These are phyloP conservation scores for Picathartes gymnocephalus DNA, from an alignment of 2,113 vertebrate genomes.

Conservation along the genomic window DNA sequence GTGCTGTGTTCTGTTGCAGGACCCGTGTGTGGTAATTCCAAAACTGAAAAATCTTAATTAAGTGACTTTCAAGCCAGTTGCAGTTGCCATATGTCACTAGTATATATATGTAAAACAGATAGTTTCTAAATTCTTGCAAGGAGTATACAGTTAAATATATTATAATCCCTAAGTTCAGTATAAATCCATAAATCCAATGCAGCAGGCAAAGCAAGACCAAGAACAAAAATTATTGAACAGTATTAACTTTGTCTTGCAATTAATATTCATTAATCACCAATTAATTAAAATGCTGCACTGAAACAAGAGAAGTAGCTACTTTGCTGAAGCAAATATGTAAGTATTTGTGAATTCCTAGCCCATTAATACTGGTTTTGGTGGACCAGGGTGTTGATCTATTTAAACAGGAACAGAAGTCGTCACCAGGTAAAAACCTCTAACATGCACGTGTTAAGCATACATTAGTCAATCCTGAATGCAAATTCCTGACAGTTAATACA, in stretches of 20 bases:
- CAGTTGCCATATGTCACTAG: neutral
- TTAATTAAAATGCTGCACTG: neutral
- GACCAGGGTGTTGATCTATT: neutral
- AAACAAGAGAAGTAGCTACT: neutral
- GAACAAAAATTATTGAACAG: neutral
- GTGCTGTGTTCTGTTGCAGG: neutral
- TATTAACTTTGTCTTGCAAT: neutral
- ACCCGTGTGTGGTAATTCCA: neutral
- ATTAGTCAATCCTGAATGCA: neutral
- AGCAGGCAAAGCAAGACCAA: neutral
- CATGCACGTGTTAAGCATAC: neutral
- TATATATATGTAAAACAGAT: neutral
- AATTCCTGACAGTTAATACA: neutral
- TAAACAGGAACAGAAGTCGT: neutral
- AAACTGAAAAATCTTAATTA: neutral
- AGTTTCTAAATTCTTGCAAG: neutral
- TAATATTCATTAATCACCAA: neutral
- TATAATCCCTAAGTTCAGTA: neutral
- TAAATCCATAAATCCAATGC: neutral
- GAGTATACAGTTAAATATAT: neutral
- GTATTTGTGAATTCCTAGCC: neutral
- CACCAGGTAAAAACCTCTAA: neutral
- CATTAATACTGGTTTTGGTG: neutral
- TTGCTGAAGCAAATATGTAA: neutral
- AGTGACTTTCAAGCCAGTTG: neutral